Evolutionary conservation across 2,113 vertebrate species (phyloP).

Genomic region (Equus przewalskii): DNA sequence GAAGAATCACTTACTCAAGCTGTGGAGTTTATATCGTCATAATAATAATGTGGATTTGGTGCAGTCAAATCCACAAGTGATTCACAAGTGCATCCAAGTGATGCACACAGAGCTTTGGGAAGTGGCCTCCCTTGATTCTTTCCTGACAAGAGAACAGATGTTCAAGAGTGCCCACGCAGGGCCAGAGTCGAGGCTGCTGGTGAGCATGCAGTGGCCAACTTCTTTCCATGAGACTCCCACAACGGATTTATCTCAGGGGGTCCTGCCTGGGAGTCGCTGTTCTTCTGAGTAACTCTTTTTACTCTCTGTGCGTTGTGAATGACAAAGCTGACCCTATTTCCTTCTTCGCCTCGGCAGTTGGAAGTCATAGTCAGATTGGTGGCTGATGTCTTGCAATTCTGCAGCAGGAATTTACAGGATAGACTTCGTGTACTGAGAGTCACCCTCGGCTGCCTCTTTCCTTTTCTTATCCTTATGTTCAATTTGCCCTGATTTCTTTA

Average conservation of each 20-base stretch:
- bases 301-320: neutral
- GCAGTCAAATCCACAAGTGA: neutral
- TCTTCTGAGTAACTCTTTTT: neutral
- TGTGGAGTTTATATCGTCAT: neutral
- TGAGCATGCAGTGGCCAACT: neutral
- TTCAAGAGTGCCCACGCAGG: neutral
- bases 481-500: neutral
- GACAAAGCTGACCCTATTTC: neutral
- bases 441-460: neutral
- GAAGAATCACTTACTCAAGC: neutral
- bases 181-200: neutral
- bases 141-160: neutral
- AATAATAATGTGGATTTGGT: neutral
- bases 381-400: neutral
- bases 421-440: neutral
- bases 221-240: neutral
- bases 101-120: neutral
- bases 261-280: neutral
- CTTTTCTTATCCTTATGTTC: neutral
- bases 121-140: neutral
- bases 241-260: neutral
- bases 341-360: neutral
- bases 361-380: neutral
- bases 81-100: too few relatives aligned
- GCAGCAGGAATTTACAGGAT: neutral